These are phyloP conservation scores for Oegoconia quadripuncta DNA, from an alignment of 2,888 invertebrate species.

Conservation along the genomic window DNA sequence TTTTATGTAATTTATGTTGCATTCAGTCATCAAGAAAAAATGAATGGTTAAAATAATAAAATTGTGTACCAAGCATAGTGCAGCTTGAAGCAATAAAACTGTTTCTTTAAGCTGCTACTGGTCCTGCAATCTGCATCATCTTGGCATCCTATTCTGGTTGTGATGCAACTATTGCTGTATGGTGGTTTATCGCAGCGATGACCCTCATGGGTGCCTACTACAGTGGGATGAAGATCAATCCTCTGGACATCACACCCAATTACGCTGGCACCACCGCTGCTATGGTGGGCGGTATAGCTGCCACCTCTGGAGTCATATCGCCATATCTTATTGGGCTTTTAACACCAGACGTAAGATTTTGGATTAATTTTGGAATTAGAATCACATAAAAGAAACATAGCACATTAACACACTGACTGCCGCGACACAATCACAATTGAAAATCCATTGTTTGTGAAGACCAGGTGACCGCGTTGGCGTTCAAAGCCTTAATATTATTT, in stretches of 20 bases:
- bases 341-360: slow-evolving; percentile 80
- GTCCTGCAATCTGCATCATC: slow-evolving; percentile 83
- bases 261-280: slow-evolving; percentile 83
- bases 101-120: slow-evolving; percentile 85
- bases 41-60: no score
- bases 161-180: slow-evolving; percentile 69
- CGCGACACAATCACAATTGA: no score
- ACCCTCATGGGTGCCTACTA: slow-evolving; percentile 86
- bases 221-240: slow-evolving; percentile 84
- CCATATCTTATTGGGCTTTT: slow-evolving; percentile 81
- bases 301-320: slow-evolving; percentile 81
- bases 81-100: no score
- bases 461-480: no score
- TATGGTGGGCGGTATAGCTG: slow-evolving; percentile 82
- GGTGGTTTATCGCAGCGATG: slow-evolving; percentile 82
- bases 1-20: no score
- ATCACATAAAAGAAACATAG: no score
- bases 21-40: no score
- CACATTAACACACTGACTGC: no score
- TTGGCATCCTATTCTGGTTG: slow-evolving; percentile 84
- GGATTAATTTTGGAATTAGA: no score
- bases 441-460: no score
- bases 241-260: slow-evolving; percentile 82
- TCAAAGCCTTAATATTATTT: no score
- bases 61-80: no score